A percentile compares a stretch with the other conserved stretches of the same genome.
phyloP scores from a whole-genome alignment of 2,113 vertebrate species.

The Bolborhynchus lineola region DNA sequence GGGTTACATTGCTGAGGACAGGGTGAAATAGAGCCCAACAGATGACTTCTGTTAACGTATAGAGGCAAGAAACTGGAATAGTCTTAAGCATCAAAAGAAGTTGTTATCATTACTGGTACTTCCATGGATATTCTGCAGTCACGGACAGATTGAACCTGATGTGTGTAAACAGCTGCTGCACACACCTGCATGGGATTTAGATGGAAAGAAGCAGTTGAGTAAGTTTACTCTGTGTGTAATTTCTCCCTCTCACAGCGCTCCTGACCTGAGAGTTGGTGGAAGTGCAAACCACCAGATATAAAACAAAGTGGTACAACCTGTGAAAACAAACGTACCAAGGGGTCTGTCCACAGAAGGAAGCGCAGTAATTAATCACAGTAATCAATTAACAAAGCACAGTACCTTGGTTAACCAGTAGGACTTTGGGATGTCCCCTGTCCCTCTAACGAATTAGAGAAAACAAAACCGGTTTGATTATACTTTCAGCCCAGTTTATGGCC shows the following conservation, averaged over 20 bases:
- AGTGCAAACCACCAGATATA: neutral
- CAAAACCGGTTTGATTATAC: neutral
- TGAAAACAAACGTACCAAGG: rapidly evolving
- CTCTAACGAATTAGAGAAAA: neutral
- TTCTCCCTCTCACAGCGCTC: neutral
- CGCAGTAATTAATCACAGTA: neutral
- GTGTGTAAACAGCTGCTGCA: neutral
- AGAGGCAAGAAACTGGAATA: neutral
- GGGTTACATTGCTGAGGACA: neutral
- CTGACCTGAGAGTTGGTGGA: neutral
- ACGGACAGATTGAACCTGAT: neutral
- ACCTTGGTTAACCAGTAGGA: neutral
- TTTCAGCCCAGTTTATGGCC: neutral
- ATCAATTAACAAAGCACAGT: neutral
- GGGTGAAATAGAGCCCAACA: neutral
- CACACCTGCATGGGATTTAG: neutral
- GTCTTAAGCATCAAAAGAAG: neutral
- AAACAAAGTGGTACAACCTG: neutral
- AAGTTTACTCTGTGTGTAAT: neutral
- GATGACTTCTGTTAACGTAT: neutral
- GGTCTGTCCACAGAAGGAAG: neutral
- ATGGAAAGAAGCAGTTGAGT: neutral
- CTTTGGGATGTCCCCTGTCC: neutral
- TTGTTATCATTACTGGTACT: too few relatives aligned
- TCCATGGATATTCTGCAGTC: neutral